These are phyloP conservation scores for Rhagoletis pomonella DNA, from an alignment of 1,140 invertebrate species.

Conservation along the genomic window DNA sequence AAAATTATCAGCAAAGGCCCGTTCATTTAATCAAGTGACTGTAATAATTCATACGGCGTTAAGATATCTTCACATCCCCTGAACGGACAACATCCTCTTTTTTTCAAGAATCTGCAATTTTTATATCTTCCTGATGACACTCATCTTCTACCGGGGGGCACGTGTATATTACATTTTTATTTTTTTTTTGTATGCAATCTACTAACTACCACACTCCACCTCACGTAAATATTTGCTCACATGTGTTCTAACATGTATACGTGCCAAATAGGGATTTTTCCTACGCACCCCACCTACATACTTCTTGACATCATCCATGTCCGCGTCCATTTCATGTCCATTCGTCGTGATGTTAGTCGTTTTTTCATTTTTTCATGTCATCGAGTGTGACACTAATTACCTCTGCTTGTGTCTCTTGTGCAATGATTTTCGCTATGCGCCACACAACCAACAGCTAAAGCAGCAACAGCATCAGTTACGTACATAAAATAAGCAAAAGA, in stretches of 20 bases:
- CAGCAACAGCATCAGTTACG: neutral
- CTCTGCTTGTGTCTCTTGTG: conserved; percentile 25
- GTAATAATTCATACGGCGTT: no score
- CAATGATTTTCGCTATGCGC: conserved; percentile 25
- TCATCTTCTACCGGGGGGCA: neutral
- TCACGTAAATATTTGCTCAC: neutral
- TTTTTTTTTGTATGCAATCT: neutral
- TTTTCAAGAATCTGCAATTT: neutral
- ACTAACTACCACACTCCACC: neutral
- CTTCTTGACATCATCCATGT: neutral
- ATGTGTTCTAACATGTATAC: neutral
- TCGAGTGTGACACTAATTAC: conserved; percentile 37
- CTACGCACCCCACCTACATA: neutral
- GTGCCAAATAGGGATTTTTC: neutral
- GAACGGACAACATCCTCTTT: no score
- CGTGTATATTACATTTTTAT: neutral
- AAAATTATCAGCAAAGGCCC: no score
- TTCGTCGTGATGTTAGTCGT: conserved; percentile 5
- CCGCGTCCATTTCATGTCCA: conserved; percentile 16
- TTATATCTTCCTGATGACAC: neutral
- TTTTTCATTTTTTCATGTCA: conserved; percentile 22
- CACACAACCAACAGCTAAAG: neutral
- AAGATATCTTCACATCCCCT: no score
- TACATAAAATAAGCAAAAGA: neutral
- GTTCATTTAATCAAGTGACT: no score